phyloP scores from a whole-genome alignment of 2,797 vertebrate genomes.

The Rhinatrema bivittatum region DNA sequence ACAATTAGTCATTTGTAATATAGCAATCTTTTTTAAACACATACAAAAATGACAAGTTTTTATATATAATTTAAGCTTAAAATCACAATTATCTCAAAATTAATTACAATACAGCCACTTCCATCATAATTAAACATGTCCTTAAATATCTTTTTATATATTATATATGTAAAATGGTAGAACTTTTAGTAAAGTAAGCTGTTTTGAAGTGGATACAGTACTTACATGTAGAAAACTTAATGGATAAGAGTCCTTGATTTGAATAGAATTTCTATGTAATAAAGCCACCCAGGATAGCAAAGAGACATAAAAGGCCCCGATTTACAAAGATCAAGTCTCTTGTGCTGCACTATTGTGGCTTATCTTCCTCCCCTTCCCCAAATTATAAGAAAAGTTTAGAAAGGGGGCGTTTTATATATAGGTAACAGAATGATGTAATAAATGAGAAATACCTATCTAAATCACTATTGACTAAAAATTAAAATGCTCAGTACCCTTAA shows the following conservation, averaged over 20 bases:
- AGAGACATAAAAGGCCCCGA: slow-evolving; percentile 34
- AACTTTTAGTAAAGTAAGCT: slow-evolving; percentile 83
- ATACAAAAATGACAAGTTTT: slow-evolving; percentile 91
- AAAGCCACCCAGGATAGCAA: slow-evolving; percentile 38
- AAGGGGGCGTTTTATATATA: slow-evolving; percentile 25
- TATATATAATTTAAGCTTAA: slow-evolving; percentile 94
- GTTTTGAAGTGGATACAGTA: slow-evolving; percentile 52
- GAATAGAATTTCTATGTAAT: slow-evolving; percentile 7
- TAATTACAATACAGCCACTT: slow-evolving; percentile 90
- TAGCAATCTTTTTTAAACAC: slow-evolving; percentile 84
- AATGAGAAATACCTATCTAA: slow-evolving; percentile 8
- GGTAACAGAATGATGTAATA: slow-evolving; percentile 6
- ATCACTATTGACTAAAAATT: no score
- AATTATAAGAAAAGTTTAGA: slow-evolving; percentile 28
- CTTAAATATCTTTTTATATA: slow-evolving; percentile 66
- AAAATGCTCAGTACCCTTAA: slow-evolving; percentile 21
- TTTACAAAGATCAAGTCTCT: slow-evolving; percentile 37
- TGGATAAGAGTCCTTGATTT: slow-evolving; percentile 32
- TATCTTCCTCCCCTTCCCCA: slow-evolving; percentile 18
- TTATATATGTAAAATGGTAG: slow-evolving; percentile 90
- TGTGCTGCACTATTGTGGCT: slow-evolving; percentile 40
- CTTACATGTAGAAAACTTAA: slow-evolving; percentile 58
- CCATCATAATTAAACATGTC: slow-evolving; percentile 63
- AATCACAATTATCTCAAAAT: slow-evolving; percentile 93
- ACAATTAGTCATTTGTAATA: slow-evolving; percentile 73